Conservation (phyloP, 1,140 invertebrate genomes). For the Dufourea novaeangliae region DNA sequence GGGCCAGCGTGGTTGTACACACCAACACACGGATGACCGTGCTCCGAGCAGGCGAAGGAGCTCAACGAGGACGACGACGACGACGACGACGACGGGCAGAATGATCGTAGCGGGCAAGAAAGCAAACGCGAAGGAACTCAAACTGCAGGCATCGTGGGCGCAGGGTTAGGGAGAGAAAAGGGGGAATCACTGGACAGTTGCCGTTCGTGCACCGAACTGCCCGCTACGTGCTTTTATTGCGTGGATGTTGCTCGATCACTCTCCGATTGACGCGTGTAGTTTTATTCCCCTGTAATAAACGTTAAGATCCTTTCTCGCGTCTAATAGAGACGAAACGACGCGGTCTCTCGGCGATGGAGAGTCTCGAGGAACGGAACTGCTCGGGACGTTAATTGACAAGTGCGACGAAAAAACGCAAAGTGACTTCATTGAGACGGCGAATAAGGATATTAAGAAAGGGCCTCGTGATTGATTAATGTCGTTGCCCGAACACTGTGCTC, state of each 20-base stretch:
- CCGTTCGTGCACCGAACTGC: conserved; percentile 70
- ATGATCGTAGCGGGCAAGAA: conserved; percentile 65
- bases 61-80: conserved; percentile 24
- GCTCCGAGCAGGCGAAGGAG: too few species aligned
- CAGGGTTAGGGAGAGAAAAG: conserved; percentile 72
- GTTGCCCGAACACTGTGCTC: not conserved
- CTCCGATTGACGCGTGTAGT: conserved; percentile 53
- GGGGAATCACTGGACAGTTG: conserved; percentile 75
- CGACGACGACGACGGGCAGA: conserved; percentile 57
- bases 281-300: conserved; percentile 44
- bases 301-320: conserved; percentile 44
- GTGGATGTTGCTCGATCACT: conserved; percentile 62
- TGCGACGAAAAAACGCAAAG: not conserved
- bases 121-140: conserved; percentile 62
- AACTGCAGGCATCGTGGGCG: conserved; percentile 59
- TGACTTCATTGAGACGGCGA: not conserved
- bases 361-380: not conserved
- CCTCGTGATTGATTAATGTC: conserved; percentile 6
- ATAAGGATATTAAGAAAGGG: not conserved
- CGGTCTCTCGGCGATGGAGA: too few species aligned
- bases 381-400: conserved; percentile 28
- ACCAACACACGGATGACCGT: conserved; percentile 13
- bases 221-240: conserved; percentile 76
- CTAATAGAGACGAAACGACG: conserved; percentile 37
- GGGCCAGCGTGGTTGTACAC: conserved; percentile 26